These are phyloP conservation scores for Leucophenga montana DNA, from an alignment of 2,888 invertebrate genomes.

Conservation along the genomic window DNA sequence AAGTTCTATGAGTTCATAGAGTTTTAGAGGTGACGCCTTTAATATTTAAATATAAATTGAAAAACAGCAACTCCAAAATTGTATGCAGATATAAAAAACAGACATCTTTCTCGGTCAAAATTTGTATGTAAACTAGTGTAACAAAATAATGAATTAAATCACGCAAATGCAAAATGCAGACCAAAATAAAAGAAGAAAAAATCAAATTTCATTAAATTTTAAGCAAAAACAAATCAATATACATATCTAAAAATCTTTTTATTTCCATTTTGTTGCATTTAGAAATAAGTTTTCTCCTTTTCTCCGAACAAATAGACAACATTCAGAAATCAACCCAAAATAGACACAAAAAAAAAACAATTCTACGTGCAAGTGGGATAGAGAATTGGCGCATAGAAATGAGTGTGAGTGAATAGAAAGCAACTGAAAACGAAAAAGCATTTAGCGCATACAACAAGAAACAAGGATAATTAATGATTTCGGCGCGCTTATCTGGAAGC, in stretches of 20 bases:
- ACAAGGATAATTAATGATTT: conserved; percentile 72
- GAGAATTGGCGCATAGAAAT: neutral
- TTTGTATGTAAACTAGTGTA: neutral
- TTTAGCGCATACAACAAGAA: conserved; percentile 53
- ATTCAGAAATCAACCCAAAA: conserved; percentile 23
- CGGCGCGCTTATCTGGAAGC: conserved; percentile 65
- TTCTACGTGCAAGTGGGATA: neutral
- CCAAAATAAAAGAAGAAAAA: neutral
- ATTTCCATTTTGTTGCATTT: conserved; percentile 11
- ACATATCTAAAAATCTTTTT: neutral
- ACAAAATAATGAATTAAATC: conserved; percentile 15
- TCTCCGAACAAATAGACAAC: neutral
- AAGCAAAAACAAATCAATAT: conserved; percentile 23
- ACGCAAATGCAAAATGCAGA: conserved; percentile 14
- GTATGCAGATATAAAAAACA: too few relatives aligned
- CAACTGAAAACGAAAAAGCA: conserved; percentile 29
- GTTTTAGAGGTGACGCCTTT: too few relatives aligned
- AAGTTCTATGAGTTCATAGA: too few relatives aligned
- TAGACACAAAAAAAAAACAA: conserved; percentile 18
- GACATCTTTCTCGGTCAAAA: too few relatives aligned
- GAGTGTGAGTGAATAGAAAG: conserved; percentile 12
- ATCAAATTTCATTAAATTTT: conserved; percentile 18
- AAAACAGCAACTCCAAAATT: too few relatives aligned
- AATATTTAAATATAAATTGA: too few relatives aligned
- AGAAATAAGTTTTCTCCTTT: conserved; percentile 9